phyloP scores from a whole-genome alignment of 2,113 vertebrate genomes.

The Caranx ignobilis region DNA sequence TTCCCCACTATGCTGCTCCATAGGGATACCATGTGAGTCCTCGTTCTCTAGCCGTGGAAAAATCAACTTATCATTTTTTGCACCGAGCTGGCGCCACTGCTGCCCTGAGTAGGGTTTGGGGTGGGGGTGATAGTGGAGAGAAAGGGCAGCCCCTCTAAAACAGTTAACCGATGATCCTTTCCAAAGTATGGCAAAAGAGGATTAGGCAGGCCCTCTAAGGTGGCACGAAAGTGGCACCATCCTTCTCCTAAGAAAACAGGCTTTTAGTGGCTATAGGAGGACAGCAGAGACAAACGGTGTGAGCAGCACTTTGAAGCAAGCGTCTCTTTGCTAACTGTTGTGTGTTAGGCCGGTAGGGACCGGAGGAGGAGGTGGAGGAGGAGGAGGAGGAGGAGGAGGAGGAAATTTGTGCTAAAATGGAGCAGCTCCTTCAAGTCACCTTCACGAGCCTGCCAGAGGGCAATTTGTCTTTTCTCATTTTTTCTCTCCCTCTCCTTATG shows the following conservation, averaged over 20 bases:
- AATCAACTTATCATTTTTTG: conserved; percentile 76
- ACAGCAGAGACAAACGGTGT: conserved; percentile 54
- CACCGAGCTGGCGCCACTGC: conserved; percentile 86
- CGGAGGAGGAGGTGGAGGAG: conserved; percentile 39
- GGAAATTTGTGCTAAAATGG: conserved; percentile 73
- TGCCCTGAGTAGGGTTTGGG: conserved; percentile 65
- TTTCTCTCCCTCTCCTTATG: conserved; percentile 64
- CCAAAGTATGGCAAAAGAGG: conserved; percentile 49
- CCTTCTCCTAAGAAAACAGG: conserved; percentile 53
- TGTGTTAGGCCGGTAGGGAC: conserved; percentile 40
- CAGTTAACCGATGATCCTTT: conserved; percentile 33
- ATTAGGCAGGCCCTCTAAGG: conserved; percentile 54
- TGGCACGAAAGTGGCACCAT: conserved; percentile 68
- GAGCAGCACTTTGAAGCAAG: conserved; percentile 81
- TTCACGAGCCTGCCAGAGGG: conserved; percentile 75
- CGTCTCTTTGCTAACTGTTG: conserved; percentile 72
- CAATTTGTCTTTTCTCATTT: conserved; percentile 65
- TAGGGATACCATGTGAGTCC: conserved; percentile 97
- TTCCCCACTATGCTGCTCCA: conserved; percentile 90
- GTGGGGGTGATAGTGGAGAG: conserved; percentile 37
- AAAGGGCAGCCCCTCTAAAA: conserved; percentile 53
- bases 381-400: conserved; percentile 52
- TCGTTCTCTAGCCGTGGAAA: conserved; percentile 83
- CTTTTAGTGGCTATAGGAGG: conserved; percentile 57
- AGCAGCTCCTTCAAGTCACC: conserved; percentile 81